These are phyloP conservation scores for Margarornis squamiger DNA, from an alignment of 2,797 vertebrate genomes.

Conservation along the genomic window DNA sequence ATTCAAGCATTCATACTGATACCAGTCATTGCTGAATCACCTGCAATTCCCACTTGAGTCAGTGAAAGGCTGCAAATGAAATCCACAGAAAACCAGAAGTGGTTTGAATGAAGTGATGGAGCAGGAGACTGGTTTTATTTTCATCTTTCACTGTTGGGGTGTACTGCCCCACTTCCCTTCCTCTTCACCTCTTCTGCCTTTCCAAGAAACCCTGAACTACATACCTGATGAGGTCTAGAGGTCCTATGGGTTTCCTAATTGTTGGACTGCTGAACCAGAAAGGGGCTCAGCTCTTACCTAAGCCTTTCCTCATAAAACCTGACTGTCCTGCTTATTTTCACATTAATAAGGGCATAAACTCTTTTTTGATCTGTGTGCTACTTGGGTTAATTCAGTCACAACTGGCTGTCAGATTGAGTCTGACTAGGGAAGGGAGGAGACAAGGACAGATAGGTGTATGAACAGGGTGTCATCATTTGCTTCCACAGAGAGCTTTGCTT, in stretches of 20 bases:
- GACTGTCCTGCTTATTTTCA: background rate
- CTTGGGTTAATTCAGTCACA: background rate
- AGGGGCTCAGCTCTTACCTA: background rate
- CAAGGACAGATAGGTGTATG: background rate
- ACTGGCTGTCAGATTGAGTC: background rate
- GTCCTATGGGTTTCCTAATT: background rate
- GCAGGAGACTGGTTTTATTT: background rate
- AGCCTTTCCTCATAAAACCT: background rate
- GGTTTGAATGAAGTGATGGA: background rate
- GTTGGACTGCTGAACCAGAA: background rate
- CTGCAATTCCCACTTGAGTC: background rate
- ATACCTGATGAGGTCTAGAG: background rate
- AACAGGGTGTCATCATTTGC: background rate
- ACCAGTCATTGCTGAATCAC: background rate
- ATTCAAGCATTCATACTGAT: background rate
- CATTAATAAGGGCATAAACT: background rate
- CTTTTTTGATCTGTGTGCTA: background rate
- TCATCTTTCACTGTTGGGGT: background rate
- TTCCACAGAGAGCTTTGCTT: background rate
- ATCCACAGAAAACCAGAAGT: background rate
- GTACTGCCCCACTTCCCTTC: background rate
- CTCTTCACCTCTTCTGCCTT: background rate
- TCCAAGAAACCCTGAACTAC: background rate
- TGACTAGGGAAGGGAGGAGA: background rate
- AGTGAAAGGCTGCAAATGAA: background rate